A percentile compares a stretch with the other conserved stretches of the same genome.
phyloP scores from a whole-genome alignment of 2,113 vertebrate genomes.

The Gopherus evgoodei region DNA sequence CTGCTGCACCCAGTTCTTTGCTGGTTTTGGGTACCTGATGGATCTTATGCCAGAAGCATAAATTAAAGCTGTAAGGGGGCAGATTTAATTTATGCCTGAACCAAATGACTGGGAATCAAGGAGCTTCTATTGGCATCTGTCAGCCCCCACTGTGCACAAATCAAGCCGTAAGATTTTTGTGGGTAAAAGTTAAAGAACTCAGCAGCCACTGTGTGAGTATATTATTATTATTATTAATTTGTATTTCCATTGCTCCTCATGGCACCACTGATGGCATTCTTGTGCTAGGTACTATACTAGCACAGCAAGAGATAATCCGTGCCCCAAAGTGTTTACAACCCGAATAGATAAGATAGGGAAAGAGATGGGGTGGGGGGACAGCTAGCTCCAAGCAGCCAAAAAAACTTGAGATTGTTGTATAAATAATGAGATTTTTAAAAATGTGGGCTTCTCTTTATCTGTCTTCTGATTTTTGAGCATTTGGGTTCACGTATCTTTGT shows the following conservation, averaged over 20 bases:
- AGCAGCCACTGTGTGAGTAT: neutral
- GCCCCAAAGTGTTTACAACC: neutral
- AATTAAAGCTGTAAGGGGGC: neutral
- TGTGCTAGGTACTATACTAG: neutral
- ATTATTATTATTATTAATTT: fast-evolving
- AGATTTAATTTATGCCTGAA: neutral
- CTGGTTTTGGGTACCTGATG: neutral
- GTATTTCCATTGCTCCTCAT: neutral
- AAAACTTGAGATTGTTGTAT: neutral
- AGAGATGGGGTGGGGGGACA: neutral
- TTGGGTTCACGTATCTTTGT: neutral
- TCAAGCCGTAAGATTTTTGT: neutral
- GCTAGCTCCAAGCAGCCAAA: neutral
- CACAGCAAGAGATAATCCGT: neutral
- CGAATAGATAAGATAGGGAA: neutral
- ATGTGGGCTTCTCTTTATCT: neutral
- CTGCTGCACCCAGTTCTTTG: neutral
- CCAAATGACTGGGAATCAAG: fast-evolving
- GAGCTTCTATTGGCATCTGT: neutral
- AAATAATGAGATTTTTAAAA: neutral
- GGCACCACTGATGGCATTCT: fast-evolving
- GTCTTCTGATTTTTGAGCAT: neutral
- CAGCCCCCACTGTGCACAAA: fast-evolving
- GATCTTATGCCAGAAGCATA: neutral
- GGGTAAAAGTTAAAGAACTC: neutral